Conservation (phyloP, 2,113 vertebrate species). For the Corynorhinus townsendii region DNA sequence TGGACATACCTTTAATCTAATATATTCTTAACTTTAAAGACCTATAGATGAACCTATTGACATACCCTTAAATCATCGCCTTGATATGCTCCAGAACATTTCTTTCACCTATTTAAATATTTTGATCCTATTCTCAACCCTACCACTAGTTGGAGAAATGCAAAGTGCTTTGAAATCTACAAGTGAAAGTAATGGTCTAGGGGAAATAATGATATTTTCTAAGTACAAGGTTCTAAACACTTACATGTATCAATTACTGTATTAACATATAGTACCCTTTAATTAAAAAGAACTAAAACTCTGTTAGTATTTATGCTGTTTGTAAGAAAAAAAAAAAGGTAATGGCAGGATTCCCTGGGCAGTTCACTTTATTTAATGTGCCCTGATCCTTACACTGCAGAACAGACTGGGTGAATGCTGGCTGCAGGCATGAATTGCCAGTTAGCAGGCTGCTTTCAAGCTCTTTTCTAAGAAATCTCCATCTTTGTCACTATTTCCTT, state of each 20-base stretch:
- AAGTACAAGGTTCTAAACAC: not conserved
- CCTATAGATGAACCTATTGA: not conserved
- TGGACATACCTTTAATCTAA: not conserved
- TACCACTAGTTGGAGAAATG: not conserved
- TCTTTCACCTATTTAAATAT: not conserved
- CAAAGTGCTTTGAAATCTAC: not conserved
- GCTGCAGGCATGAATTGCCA: not conserved
- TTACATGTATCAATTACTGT: conserved; percentile 13
- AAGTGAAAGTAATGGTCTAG: not conserved
- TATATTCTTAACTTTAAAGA: not conserved
- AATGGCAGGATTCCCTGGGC: conserved; percentile 30
- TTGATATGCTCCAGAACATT: not conserved
- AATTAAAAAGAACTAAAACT: conserved; percentile 31
- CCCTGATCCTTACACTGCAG: conserved; percentile 51
- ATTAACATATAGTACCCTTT: conserved; percentile 46
- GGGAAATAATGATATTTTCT: not conserved
- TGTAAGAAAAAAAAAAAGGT: conserved; percentile 29
- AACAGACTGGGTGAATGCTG: not conserved
- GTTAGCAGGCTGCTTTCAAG: not conserved
- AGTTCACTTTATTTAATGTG: conserved; percentile 28
- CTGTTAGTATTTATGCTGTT: conserved; percentile 57
- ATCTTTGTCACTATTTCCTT: conserved; percentile 65
- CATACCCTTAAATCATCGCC: not conserved
- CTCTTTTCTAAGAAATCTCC: conserved; percentile 59
- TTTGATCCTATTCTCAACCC: not conserved